Conservation (phyloP, 2,113 vertebrate genomes). For the Caloenas nicobarica region DNA sequence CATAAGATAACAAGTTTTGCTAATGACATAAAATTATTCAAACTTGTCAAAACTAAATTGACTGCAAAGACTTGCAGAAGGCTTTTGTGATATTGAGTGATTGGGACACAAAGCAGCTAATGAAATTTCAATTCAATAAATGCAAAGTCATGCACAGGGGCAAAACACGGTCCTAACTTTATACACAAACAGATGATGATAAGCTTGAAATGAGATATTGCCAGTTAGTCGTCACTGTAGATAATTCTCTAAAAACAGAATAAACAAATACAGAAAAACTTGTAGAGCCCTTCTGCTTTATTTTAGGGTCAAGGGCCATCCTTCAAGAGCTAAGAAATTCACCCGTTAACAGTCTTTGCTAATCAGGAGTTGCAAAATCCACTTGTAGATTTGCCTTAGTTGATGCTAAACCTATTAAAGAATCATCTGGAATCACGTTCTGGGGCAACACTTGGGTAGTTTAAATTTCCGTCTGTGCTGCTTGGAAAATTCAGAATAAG, state of each 20-base stretch:
- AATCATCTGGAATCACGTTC: not conserved
- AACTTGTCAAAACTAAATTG: not conserved
- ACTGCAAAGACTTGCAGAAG: not conserved
- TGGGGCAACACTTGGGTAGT: not conserved
- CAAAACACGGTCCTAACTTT: not conserved
- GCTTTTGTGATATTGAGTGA: not conserved
- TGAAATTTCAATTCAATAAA: constrained; percentile 21
- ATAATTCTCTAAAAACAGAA: not conserved
- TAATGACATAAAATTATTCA: not conserved
- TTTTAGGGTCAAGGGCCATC: not conserved
- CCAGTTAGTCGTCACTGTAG: not conserved
- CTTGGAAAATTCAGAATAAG: not conserved
- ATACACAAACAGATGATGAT: not conserved
- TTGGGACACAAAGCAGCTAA: not conserved
- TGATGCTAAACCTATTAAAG: not conserved
- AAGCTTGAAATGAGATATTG: not conserved
- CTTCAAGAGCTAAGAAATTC: not conserved
- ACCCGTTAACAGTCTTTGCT: not conserved
- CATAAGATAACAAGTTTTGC: not conserved
- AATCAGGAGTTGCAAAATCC: not conserved
- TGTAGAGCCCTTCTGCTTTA: not conserved
- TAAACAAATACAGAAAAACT: not conserved
- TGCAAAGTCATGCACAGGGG: not conserved
- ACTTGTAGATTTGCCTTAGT: not conserved
- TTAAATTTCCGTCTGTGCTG: not conserved